Evolutionary conservation across 2,797 vertebrate genomes (phyloP).

Genomic region (Glossophaga mutica): DNA sequence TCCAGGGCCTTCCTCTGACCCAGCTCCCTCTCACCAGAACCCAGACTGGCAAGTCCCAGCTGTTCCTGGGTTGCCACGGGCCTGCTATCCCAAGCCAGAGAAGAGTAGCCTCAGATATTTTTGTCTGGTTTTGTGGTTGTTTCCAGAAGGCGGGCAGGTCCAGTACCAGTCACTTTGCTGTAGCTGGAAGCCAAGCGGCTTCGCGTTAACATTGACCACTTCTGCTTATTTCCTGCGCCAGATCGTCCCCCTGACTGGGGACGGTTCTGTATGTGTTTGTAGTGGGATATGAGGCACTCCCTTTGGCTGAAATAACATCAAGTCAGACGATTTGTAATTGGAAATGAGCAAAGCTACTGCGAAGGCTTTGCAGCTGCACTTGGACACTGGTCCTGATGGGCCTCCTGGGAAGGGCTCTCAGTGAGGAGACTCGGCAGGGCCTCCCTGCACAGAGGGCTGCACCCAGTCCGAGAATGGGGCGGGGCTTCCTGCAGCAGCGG

Average conservation of each 20-base stretch:
- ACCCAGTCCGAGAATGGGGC: background rate
- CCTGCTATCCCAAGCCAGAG: background rate
- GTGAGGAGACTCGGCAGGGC: background rate
- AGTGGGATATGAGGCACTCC: background rate
- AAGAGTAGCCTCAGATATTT: background rate
- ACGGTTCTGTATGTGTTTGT: background rate
- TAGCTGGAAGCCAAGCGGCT: background rate
- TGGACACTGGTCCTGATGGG: background rate
- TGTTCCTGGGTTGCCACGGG: background rate
- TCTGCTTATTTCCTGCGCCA: background rate
- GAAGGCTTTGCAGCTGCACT: background rate
- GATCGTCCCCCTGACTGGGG: background rate
- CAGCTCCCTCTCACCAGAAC: background rate
- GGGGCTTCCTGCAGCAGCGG: background rate
- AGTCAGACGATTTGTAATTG: background rate
- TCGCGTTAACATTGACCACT: background rate
- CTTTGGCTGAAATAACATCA: slow-evolving; percentile 2
- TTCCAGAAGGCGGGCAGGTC: background rate
- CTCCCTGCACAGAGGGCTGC: background rate
- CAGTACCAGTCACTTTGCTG: background rate
- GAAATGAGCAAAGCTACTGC: background rate
- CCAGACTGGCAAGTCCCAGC: background rate
- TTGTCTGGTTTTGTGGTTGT: background rate
- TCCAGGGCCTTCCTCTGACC: background rate
- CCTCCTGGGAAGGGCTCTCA: background rate